These are phyloP conservation scores for Eupithecia centaureata DNA, from an alignment of 2,888 invertebrate species.

Conservation along the genomic window DNA sequence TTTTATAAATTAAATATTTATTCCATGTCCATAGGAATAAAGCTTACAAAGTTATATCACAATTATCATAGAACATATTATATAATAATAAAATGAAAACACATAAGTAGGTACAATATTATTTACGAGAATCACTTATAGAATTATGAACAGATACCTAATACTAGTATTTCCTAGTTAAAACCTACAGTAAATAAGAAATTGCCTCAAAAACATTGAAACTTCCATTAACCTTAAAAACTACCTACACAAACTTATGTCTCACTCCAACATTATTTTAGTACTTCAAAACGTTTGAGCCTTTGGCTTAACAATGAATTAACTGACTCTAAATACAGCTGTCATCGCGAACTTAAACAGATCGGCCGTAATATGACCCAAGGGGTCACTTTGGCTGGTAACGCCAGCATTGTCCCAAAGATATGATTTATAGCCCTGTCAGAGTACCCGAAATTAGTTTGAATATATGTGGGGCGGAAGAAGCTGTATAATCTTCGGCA, in stretches of 20 bases:
- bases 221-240: not conserved
- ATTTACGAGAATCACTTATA: too few relatives aligned
- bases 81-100: too few relatives aligned
- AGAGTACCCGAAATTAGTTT: constrained; percentile 40
- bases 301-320: constrained; percentile 35
- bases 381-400: constrained; percentile 37
- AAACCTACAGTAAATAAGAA: too few relatives aligned
- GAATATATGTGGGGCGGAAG: constrained; percentile 36
- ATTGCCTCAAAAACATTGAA: not conserved
- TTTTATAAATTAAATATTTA: too few relatives aligned
- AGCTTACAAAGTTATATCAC: too few relatives aligned
- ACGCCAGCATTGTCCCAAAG: constrained; percentile 39
- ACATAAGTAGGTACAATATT: too few relatives aligned
- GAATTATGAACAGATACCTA: too few relatives aligned
- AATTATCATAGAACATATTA: too few relatives aligned
- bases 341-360: constrained; percentile 45
- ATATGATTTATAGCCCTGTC: constrained; percentile 43
- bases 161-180: too few relatives aligned
- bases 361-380: constrained; percentile 41
- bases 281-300: not conserved
- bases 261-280: not conserved
- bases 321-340: constrained; percentile 44
- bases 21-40: too few relatives aligned
- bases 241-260: not conserved
- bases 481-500: constrained; percentile 29